Evolutionary conservation across 2,113 vertebrate genomes (phyloP), one percentile per base, ranked within the genome.

Genomic region (Antigone vipio): DNA sequence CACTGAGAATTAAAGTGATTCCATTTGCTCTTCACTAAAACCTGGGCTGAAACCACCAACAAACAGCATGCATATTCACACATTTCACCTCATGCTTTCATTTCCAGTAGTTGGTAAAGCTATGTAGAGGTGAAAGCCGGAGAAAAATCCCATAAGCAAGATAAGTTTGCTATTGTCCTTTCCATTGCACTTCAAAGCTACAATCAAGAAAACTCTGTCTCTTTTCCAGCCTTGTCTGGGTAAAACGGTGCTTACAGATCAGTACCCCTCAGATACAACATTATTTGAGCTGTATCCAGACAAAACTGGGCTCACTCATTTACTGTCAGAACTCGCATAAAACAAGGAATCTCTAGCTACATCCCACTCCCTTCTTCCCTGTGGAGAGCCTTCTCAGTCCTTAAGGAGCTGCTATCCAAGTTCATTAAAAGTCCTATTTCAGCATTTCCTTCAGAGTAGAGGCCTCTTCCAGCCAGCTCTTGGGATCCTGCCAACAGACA

Each of bases 351-450:
- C 87, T 79, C 71, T 72, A 95, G 62, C 66, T 79, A 55, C 58
- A 79, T 49, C 84, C 85, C 77, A 77, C 74, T 92, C 56, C 53
- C 40, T 95, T 69, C 84, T 82, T 93, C 86, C 91, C 91, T 49
- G 50, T 7, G n/a, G 92, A 93, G 58, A 93, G 40, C 59, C 84
- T 91, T 82, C 78, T 76, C 71, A 69, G 81, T 66, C 86, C 52
- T 35, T 67, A 71, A 91, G 87, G 87, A 95, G 81, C 84, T 88
- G 89, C 94, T 66, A 44, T 44, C 84, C 81, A 79, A 95, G 87
- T 96, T 94, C 56, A 88, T 89, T 87, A 92, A 85, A 95, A 96
- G 87, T 82, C 89, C 81, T 86, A 78, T 92, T 95, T 95, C 96
- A 97, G 93, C 95, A 95, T 87, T 96, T 95, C 89, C 82, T 94